phyloP scores from a whole-genome alignment of 2,888 invertebrate genomes.

The Phorcus lineatus region DNA sequence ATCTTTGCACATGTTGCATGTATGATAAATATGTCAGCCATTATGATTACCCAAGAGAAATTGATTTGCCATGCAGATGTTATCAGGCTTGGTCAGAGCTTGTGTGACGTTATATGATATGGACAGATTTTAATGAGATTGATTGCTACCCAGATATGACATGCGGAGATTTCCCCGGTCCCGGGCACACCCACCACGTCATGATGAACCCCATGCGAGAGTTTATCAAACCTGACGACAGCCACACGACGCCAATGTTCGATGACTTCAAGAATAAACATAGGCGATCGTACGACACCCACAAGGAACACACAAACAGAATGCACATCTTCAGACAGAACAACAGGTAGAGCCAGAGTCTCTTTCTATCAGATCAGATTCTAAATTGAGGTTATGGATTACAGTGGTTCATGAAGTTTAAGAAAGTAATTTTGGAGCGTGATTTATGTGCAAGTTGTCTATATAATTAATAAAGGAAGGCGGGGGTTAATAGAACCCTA shows the following conservation, averaged over 20 bases:
- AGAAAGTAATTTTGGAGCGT: too few species aligned
- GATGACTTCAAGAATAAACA: conserved; percentile 85
- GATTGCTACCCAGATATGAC: conserved; percentile 56
- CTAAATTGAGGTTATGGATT: too few species aligned
- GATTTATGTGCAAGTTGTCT: too few species aligned
- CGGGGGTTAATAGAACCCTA: too few species aligned
- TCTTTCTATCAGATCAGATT: background rate
- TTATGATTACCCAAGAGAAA: too few species aligned
- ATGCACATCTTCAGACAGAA: conserved; percentile 91
- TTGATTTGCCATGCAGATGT: too few species aligned
- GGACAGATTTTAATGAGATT: too few species aligned
- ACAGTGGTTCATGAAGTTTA: too few species aligned
- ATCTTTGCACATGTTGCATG: too few species aligned
- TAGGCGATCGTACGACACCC: conserved; percentile 81
- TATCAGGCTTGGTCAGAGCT: background rate
- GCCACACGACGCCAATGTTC: conserved; percentile 84
- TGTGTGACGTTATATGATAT: background rate
- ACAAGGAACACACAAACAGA: conserved; percentile 83
- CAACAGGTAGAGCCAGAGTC: conserved; percentile 74
- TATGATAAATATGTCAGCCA: too few species aligned
- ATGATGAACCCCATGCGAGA: conserved; percentile 94
- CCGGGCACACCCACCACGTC: conserved; percentile 80
- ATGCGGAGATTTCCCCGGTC: conserved; percentile 87
- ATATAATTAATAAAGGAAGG: too few species aligned
- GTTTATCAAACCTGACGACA: conserved; percentile 84